These are phyloP conservation scores for Laticauda laticaudata DNA, from an alignment of 2,113 vertebrate species.

Conservation along the genomic window DNA sequence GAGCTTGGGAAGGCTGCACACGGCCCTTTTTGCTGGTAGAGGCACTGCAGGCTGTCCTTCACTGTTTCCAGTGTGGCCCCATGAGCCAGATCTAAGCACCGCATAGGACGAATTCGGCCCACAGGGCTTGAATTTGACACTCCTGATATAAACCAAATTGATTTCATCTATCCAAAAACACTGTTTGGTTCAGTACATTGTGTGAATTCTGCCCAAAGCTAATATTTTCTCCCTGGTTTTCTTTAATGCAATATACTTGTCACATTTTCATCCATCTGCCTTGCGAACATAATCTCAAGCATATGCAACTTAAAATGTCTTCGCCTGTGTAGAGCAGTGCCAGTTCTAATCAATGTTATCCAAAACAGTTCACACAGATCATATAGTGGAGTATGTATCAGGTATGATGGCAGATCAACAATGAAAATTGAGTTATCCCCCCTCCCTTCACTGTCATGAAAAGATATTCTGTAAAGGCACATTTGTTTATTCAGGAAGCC, in stretches of 20 bases:
- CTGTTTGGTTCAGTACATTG: neutral
- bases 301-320: neutral
- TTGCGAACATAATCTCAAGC: neutral
- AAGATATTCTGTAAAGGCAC: neutral
- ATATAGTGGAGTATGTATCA: neutral
- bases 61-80: too few species aligned
- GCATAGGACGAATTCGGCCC: too few species aligned
- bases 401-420: neutral
- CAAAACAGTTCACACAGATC: neutral
- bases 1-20: too few species aligned
- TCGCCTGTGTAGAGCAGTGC: neutral
- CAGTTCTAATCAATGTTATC: neutral
- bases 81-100: too few species aligned
- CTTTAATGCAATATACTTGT: neutral
- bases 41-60: too few species aligned
- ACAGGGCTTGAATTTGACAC: too few species aligned
- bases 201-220: neutral
- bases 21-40: too few species aligned
- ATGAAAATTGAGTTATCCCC: neutral
- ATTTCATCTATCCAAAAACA: neutral
- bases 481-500: neutral
- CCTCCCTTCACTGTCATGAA: neutral
- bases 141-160: neutral
- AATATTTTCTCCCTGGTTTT: neutral
- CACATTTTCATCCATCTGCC: neutral